Conservation (phyloP, 2,113 vertebrate species). For the Muntiacus reevesi region DNA sequence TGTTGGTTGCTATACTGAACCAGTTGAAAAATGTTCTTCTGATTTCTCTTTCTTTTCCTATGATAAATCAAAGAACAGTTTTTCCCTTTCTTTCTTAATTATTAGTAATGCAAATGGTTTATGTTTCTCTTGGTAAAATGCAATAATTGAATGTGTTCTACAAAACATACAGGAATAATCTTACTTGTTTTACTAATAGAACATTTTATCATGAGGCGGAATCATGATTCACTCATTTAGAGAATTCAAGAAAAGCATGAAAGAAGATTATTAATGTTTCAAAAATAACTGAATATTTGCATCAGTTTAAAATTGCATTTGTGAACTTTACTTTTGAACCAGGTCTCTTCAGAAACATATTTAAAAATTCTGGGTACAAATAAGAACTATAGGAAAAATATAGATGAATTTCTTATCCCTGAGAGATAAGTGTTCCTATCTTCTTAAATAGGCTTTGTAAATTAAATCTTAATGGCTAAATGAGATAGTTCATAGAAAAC, state of each 20-base stretch:
- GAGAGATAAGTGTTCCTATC: no score
- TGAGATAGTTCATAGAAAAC: not conserved
- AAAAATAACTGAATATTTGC: not conserved
- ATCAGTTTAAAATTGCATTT: not conserved
- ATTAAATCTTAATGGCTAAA: no score
- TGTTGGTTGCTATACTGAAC: not conserved
- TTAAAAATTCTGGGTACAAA: not conserved
- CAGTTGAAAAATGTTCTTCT: no score
- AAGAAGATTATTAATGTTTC: slow-evolving; percentile 41
- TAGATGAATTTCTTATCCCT: not conserved
- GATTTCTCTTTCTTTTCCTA: not conserved
- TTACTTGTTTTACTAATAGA: not conserved
- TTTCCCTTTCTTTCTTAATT: no score
- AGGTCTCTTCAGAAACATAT: not conserved
- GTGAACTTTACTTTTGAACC: not conserved
- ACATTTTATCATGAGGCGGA: slow-evolving; percentile 62
- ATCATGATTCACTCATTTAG: no score
- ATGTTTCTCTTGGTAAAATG: slow-evolving; percentile 87
- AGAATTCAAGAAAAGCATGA: slow-evolving; percentile 54
- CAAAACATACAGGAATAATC: no score
- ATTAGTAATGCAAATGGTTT: no score
- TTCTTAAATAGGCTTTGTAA: no score
- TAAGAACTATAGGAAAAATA: not conserved
- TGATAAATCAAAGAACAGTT: not conserved
- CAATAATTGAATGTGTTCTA: not conserved